Evolutionary conservation across 2,888 invertebrate species (phyloP).

Genomic region (Hanleya hanleyi): DNA sequence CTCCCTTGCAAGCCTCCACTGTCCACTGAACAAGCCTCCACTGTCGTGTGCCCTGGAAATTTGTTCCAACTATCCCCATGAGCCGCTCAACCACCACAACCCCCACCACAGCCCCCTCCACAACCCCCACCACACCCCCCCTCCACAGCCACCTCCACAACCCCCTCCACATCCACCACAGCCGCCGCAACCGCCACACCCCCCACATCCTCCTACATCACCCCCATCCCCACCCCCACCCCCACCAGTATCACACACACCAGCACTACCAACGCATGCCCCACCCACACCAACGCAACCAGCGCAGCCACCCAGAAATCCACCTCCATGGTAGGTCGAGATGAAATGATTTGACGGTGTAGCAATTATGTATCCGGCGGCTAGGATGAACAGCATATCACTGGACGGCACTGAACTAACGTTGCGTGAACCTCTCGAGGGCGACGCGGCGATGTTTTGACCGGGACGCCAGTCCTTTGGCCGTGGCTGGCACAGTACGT

Average conservation of each 20-base stretch:
- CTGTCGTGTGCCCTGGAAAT: no score
- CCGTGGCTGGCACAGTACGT: constrained; percentile 75
- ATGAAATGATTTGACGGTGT: constrained; percentile 70
- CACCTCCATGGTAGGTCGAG: constrained; percentile 35
- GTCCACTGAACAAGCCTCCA: no score
- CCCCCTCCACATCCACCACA: no score
- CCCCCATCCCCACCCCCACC: constrained; percentile 43
- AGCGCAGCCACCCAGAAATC: constrained; percentile 43
- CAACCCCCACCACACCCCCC: no score
- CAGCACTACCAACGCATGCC: constrained; percentile 18
- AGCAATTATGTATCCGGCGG: constrained; percentile 73
- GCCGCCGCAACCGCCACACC: constrained; percentile 43
- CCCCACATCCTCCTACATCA: constrained; percentile 43
- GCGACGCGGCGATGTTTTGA: constrained; percentile 21
- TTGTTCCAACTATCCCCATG: no score
- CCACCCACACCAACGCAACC: constrained; percentile 38
- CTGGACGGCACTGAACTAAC: constrained; percentile 59
- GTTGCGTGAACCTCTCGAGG: constrained; percentile 39
- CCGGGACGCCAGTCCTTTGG: constrained; percentile 55
- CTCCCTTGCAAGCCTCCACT: no score
- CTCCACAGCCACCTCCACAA: no score
- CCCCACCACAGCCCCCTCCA: no score
- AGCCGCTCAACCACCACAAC: no score
- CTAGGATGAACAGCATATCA: constrained; percentile 70
- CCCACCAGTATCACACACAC: constrained; percentile 42